A percentile compares a stretch with the other conserved stretches of the same genome.
phyloP scores from a whole-genome alignment of 2,888 invertebrate species.

The Xanthorhoe designata region DNA sequence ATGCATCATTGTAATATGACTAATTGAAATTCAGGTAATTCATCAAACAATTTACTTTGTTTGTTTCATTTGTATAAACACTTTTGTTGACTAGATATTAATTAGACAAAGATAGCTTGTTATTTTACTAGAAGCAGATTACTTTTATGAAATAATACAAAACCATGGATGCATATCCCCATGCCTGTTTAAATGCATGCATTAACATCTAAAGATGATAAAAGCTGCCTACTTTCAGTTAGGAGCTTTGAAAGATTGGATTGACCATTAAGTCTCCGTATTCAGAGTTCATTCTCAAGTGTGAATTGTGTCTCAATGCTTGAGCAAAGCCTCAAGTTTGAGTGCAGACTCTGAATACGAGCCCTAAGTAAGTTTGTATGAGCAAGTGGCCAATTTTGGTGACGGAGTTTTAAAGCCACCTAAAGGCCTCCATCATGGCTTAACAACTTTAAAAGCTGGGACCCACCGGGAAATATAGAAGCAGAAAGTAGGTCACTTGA shows the following conservation, averaged over 20 bases:
- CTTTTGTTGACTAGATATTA: constrained; percentile 8
- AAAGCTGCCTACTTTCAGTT: constrained; percentile 9
- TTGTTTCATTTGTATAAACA: constrained; percentile 3
- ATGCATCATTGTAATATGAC: constrained; percentile 13
- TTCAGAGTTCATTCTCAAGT: too few relatives aligned
- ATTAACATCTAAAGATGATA: constrained; percentile 3
- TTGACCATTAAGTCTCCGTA: neutral
- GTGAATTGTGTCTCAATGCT: too few relatives aligned
- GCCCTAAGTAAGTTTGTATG: too few relatives aligned
- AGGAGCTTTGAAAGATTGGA: neutral
- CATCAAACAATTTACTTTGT: constrained; percentile 11
- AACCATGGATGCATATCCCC: constrained; percentile 1
- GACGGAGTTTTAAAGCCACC: too few relatives aligned
- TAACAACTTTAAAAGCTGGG: too few relatives aligned
- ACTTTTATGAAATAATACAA: neutral
- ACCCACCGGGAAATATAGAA: neutral
- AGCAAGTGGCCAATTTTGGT: too few relatives aligned
- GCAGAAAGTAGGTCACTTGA: constrained; percentile 4
- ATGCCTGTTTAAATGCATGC: constrained; percentile 14
- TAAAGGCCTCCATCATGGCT: too few relatives aligned
- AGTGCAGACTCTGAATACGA: too few relatives aligned
- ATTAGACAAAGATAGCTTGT: constrained; percentile 9
- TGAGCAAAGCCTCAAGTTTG: too few relatives aligned
- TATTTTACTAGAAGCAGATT: neutral
- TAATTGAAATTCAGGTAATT: constrained; percentile 1